Evolutionary conservation across 1,140 invertebrate species (phyloP).

Genomic region (Lethrus apterus): DNA sequence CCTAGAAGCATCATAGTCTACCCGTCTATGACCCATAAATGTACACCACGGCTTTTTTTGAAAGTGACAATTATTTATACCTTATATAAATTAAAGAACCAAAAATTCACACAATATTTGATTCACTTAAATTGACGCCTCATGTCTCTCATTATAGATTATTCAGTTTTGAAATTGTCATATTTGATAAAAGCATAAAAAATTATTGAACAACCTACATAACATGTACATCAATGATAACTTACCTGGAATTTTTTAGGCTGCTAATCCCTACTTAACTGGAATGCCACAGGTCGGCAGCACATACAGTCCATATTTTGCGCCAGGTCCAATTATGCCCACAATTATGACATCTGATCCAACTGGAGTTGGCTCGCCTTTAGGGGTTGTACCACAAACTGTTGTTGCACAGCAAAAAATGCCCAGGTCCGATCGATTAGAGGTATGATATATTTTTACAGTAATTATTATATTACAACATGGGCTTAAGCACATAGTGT

Average conservation of each 20-base stretch:
- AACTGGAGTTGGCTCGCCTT: constrained; percentile 53
- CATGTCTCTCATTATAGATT: too few species aligned
- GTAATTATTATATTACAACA: too few species aligned
- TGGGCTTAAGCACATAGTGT: too few species aligned
- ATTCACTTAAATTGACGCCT: too few species aligned
- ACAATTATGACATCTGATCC: constrained; percentile 77
- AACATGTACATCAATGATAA: neutral
- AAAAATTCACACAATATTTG: too few species aligned
- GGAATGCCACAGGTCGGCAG: constrained; percentile 75
- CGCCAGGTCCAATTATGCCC: constrained; percentile 79
- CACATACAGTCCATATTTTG: constrained; percentile 82
- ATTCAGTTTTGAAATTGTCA: too few species aligned
- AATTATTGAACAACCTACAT: neutral
- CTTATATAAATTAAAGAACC: too few species aligned
- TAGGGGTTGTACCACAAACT: constrained; percentile 74
- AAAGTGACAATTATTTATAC: too few species aligned
- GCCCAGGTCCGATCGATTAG: constrained; percentile 88
- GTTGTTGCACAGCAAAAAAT: constrained; percentile 85
- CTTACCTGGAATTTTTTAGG: constrained; percentile 50
- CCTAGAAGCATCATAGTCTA: too few species aligned
- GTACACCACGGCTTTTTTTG: too few species aligned
- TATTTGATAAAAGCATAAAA: neutral
- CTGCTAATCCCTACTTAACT: constrained; percentile 81
- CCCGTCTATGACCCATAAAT: too few species aligned
- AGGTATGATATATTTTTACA: constrained; percentile 70